A percentile compares a stretch with the other conserved stretches of the same genome.
Evolutionary conservation across 2,113 vertebrate species (phyloP).

Genomic region (Ardeotis arabs): DNA sequence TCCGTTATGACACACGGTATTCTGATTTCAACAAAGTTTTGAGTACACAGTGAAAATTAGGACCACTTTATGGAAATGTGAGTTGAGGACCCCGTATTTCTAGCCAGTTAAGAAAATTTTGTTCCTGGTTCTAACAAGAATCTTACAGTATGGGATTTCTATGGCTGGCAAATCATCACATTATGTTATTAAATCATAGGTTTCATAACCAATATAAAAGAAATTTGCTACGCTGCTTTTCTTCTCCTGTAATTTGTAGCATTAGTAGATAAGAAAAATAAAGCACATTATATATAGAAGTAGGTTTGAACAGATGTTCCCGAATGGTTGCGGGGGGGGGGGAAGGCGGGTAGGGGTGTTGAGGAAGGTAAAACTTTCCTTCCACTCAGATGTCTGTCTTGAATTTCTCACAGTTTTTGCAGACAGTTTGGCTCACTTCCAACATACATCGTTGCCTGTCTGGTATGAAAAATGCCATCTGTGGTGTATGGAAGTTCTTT

Average conservation of each 20-base stretch:
- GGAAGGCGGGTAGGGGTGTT: not conserved
- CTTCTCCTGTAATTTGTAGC: constrained; percentile 13
- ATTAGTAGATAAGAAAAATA: constrained; percentile 53
- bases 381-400: constrained; percentile 75
- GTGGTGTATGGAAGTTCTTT: constrained; percentile 74
- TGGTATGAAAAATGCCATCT: constrained; percentile 81
- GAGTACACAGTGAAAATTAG: constrained; percentile 39
- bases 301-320: constrained; percentile 70
- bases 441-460: constrained; percentile 75
- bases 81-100: constrained; percentile 23
- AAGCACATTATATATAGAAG: constrained; percentile 11
- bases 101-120: constrained; percentile 19
- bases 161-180: constrained; percentile 39
- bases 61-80: constrained; percentile 33
- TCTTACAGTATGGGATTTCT: not conserved
- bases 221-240: not conserved
- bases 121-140: not conserved
- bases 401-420: constrained; percentile 82
- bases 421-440: constrained; percentile 80
- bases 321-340: not conserved
- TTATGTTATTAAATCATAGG: constrained; percentile 4
- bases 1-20: constrained; percentile 21
- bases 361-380: constrained; percentile 69
- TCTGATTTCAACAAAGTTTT: constrained; percentile 37
- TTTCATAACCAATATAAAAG: constrained; percentile 23